Conservation (phyloP, 2,797 vertebrate species). For the Threskiornis aethiopicus region DNA sequence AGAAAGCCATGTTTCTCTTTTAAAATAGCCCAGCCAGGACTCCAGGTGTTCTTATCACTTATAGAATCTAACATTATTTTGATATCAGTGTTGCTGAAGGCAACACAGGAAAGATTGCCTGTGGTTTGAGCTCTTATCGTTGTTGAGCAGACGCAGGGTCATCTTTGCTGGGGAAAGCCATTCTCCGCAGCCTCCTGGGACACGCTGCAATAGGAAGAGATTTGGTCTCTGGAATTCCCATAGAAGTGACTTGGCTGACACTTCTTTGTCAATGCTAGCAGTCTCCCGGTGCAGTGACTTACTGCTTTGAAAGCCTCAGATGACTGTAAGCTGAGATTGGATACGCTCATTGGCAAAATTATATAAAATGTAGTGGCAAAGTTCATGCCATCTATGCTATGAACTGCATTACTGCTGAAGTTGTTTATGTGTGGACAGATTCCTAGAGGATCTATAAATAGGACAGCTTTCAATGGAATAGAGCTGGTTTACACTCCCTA, state of each 20-base stretch:
- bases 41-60: background rate
- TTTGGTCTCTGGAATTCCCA: conserved; percentile 16
- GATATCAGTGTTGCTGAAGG: background rate
- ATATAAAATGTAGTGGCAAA: background rate
- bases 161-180: background rate
- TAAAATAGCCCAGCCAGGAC: background rate
- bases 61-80: background rate
- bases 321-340: background rate
- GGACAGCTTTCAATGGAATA: background rate
- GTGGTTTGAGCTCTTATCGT: background rate
- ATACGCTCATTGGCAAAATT: background rate
- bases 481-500: background rate
- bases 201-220: background rate
- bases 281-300: background rate
- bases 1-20: background rate
- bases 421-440: background rate
- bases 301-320: background rate
- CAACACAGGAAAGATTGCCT: background rate
- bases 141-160: background rate
- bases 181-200: background rate
- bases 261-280: background rate
- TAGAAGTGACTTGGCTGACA: background rate
- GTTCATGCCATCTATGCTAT: background rate
- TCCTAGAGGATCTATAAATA: background rate
- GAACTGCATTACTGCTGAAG: background rate